Evolutionary conservation across 2,888 invertebrate genomes (phyloP), one percentile per base, ranked within the genome.

Genomic region (Tipula helvola): DNA sequence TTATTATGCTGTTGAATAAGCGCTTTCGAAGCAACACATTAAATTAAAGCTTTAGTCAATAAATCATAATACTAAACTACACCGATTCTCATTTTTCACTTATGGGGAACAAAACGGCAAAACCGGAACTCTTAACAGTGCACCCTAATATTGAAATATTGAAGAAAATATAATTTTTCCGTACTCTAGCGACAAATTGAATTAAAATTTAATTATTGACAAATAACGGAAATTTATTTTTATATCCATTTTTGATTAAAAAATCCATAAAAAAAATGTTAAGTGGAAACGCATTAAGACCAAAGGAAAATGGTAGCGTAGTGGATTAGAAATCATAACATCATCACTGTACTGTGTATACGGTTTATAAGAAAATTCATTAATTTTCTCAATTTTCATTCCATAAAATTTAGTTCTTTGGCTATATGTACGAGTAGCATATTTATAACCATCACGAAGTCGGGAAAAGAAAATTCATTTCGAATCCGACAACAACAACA

Each of bases 181-280:
- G 7, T 3, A 41, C 44, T 12, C 44, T 44, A n/a, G n/a, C 71
- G 28, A 71, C 71, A 71, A 71, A 71, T 71, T 71, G 71, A 71
- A 71, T 71, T 71, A 71, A 71, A 71, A 71, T 71, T 71, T 71
- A 71, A 71, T 71, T 71, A 71, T 71, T 71, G 71, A 71, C 71
- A 71, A 71, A 71, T 71, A 71, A 71, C 71, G 71, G 71, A 71
- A 71, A 71, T 71, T 71, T 28, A 71, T 71, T 71, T 52, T 52
- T 52, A 52, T 52, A 52, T 52, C 16, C 3, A 52, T 52, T 52
- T 71, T 71, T 71, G 28, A 71, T 71, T 28, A 71, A 71, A 71
- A 71, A 71, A 71, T 71, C 57, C 57, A 57, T 57, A 57, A 57
- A 57, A 57, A 47, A 57, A 57, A 10, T 71, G 71, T 10, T 71